phyloP scores from a whole-genome alignment of 1,140 invertebrate genomes.

The Theocolax elegans region DNA sequence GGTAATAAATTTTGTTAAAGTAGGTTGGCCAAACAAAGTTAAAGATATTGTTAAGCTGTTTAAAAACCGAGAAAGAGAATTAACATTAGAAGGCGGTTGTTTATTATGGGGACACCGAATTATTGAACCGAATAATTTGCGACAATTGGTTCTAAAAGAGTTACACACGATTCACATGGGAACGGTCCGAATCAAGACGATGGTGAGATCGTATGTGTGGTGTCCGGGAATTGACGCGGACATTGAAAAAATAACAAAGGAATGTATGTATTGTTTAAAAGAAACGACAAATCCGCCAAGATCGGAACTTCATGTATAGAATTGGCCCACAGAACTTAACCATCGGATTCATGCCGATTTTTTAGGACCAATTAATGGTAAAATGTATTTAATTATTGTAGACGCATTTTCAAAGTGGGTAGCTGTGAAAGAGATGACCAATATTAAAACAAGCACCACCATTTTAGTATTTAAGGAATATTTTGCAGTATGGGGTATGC shows the following conservation, averaged over 20 bases:
- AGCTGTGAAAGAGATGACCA: too few species aligned
- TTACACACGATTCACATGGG: conserved; percentile 51
- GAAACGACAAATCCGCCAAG: too few species aligned
- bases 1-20: not conserved
- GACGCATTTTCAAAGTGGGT: too few species aligned
- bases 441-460: too few species aligned
- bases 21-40: not conserved
- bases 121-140: conserved; percentile 43
- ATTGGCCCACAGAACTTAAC: too few species aligned
- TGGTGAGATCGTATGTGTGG: too few species aligned
- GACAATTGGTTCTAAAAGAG: conserved; percentile 44
- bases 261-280: not conserved
- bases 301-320: not conserved
- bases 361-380: too few species aligned
- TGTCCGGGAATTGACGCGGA: not conserved
- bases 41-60: not conserved
- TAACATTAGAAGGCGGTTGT: conserved; percentile 44
- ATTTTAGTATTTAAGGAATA: too few species aligned
- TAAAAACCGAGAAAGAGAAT: not conserved
- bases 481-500: too few species aligned
- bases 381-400: too few species aligned
- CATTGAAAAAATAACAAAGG: not conserved
- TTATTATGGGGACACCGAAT: conserved; percentile 51
- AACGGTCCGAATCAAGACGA: conserved; percentile 51
- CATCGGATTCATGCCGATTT: too few species aligned